A percentile compares a stretch with the other conserved stretches of the same genome.
phyloP scores from a whole-genome alignment of 2,797 vertebrate species.

The Melanotaenia maccullochi region DNA sequence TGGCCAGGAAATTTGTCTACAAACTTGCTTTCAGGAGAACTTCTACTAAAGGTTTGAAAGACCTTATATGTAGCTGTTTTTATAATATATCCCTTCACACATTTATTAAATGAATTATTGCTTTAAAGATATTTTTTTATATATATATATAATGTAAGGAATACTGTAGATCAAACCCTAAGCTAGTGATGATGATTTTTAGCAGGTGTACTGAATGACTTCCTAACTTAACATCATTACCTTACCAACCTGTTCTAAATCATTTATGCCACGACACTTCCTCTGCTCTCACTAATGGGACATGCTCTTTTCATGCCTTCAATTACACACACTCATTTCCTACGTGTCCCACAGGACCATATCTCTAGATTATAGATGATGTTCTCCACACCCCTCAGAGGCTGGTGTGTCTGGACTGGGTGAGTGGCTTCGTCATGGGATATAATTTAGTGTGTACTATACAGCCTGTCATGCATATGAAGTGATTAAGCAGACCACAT shows the following conservation, averaged over 20 bases:
- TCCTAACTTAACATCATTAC: constrained; percentile 49
- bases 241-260: constrained; percentile 42
- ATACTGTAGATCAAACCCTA: constrained; percentile 8
- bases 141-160: constrained; percentile 6
- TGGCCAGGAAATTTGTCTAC: constrained; percentile 11
- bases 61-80: constrained; percentile 27
- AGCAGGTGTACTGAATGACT: constrained; percentile 25
- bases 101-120: constrained; percentile 11
- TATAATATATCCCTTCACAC: constrained; percentile 5
- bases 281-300: constrained; percentile 64
- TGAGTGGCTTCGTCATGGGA: constrained; percentile 32
- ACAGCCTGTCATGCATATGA: constrained; percentile 31
- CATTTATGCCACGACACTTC: constrained; percentile 52
- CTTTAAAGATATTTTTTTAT: constrained; percentile 39
- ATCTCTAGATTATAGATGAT: constrained; percentile 74
- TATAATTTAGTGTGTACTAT: constrained; percentile 47
- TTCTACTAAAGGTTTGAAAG: constrained; percentile 27
- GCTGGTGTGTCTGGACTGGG: constrained; percentile 50
- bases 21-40: constrained; percentile 34
- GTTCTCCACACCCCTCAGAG: constrained; percentile 48
- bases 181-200: constrained; percentile 35
- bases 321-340: constrained; percentile 75
- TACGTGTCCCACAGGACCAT: constrained; percentile 58
- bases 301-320: constrained; percentile 59
- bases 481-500: constrained; percentile 38